A percentile compares a stretch with the other conserved stretches of the same genome.
phyloP scores from a whole-genome alignment of 2,888 invertebrate genomes.

The Bombyx huttoni region DNA sequence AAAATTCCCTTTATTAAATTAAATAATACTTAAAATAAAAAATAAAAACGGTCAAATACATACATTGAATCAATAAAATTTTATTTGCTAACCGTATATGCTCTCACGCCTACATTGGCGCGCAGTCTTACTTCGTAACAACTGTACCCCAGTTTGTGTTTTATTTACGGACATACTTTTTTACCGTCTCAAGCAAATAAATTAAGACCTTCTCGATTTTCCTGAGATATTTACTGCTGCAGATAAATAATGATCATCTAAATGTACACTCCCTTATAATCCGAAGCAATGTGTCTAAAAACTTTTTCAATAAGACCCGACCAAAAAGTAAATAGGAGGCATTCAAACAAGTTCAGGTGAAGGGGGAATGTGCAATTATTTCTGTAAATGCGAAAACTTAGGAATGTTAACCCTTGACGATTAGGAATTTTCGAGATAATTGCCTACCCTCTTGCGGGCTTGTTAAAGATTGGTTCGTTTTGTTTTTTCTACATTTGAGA shows the following conservation, averaged over 20 bases:
- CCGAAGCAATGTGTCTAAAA: conserved; percentile 44
- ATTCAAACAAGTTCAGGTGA: conserved; percentile 28
- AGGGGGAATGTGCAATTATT: conserved; percentile 48
- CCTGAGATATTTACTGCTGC: neutral
- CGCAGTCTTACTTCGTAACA: too few relatives aligned
- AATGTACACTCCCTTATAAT: conserved; percentile 10
- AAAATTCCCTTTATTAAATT: too few relatives aligned
- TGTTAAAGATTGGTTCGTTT: conserved; percentile 6
- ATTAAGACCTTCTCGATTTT: neutral
- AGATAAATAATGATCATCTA: conserved; percentile 2
- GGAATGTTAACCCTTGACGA: conserved; percentile 43
- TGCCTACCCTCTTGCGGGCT: conserved; percentile 20
- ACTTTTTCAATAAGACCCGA: conserved; percentile 58
- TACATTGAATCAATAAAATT: too few relatives aligned
- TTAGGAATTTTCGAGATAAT: conserved; percentile 39
- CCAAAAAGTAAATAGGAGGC: conserved; percentile 51
- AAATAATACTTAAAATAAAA: too few relatives aligned
- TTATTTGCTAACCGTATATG: too few relatives aligned
- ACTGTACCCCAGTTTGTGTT: too few relatives aligned
- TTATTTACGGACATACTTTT: too few relatives aligned
- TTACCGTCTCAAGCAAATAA: too few relatives aligned
- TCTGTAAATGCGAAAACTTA: conserved; percentile 63
- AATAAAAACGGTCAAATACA: too few relatives aligned
- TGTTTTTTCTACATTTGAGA: neutral
- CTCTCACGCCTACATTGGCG: too few relatives aligned